Conservation (phyloP, 2,797 vertebrate genomes). For the Coluber constrictor region DNA sequence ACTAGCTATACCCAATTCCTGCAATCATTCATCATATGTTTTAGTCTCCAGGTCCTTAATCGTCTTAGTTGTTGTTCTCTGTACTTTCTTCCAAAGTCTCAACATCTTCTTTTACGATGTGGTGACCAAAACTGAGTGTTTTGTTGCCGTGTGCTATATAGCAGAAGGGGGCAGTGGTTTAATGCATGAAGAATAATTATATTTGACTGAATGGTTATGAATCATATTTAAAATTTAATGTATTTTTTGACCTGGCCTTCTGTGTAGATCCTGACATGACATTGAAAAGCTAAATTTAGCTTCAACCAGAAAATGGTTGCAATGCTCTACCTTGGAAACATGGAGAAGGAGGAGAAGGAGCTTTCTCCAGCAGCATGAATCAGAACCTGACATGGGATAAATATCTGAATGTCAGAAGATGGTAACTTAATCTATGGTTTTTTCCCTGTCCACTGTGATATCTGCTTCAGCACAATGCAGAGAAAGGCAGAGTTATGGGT, state of each 20-base stretch:
- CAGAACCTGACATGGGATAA: neutral
- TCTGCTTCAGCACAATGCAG: neutral
- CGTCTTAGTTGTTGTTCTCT: neutral
- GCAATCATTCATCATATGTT: neutral
- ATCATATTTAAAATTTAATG: neutral
- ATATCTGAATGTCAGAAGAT: neutral
- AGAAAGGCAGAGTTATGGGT: neutral
- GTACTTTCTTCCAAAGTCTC: neutral
- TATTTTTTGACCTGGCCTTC: neutral
- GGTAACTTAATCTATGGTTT: neutral
- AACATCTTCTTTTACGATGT: neutral
- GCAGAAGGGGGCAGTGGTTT: neutral
- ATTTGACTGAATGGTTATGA: neutral
- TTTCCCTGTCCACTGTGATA: accelerated
- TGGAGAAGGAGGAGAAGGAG: neutral
- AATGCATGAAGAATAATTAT: neutral
- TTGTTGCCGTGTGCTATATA: neutral
- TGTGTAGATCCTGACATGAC: neutral
- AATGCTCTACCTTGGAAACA: neutral
- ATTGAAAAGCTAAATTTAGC: neutral
- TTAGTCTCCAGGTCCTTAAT: neutral
- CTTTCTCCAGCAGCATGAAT: neutral
- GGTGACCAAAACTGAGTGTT: neutral
- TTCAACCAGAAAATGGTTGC: neutral
- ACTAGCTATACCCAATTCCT: neutral